Conservation (phyloP, 2,113 vertebrate genomes). For the Pachyramphus minor region DNA sequence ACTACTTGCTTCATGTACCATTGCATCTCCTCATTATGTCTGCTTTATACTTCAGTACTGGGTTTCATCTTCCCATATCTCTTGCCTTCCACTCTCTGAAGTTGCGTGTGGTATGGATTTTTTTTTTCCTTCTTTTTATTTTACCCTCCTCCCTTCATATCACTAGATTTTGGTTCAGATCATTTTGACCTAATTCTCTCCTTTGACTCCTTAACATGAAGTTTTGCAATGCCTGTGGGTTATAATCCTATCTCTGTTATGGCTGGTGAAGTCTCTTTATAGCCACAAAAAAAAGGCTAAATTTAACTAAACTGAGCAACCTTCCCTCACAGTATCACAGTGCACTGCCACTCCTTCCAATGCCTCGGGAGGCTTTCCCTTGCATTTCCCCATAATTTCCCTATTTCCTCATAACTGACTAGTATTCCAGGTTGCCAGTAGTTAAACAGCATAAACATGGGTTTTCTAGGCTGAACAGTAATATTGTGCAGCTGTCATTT, state of each 20-base stretch:
- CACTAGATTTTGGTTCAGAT: background rate
- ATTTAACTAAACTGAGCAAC: slow-evolving; percentile 6
- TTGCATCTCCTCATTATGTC: background rate
- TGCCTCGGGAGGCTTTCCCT: background rate
- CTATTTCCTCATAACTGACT: background rate
- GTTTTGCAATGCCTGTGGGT: slow-evolving; percentile 15
- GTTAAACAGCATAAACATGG: background rate
- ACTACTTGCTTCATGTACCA: background rate
- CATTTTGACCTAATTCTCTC: slow-evolving; percentile 27
- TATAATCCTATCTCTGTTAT: slow-evolving; percentile 48
- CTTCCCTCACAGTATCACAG: background rate
- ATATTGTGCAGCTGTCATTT: background rate
- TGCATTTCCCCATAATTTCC: background rate
- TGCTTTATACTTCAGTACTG: background rate
- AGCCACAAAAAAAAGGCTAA: background rate
- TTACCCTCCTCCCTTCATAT: background rate
- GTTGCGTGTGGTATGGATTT: background rate
- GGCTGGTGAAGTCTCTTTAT: slow-evolving; percentile 7
- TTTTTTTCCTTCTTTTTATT: background rate
- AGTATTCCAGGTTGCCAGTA: background rate
- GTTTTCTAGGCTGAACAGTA: background rate
- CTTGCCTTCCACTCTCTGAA: background rate
- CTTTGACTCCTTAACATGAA: background rate
- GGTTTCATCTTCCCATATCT: background rate
- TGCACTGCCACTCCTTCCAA: background rate